Conservation (phyloP, 2,888 invertebrate genomes). For the Megamerina dolium region DNA sequence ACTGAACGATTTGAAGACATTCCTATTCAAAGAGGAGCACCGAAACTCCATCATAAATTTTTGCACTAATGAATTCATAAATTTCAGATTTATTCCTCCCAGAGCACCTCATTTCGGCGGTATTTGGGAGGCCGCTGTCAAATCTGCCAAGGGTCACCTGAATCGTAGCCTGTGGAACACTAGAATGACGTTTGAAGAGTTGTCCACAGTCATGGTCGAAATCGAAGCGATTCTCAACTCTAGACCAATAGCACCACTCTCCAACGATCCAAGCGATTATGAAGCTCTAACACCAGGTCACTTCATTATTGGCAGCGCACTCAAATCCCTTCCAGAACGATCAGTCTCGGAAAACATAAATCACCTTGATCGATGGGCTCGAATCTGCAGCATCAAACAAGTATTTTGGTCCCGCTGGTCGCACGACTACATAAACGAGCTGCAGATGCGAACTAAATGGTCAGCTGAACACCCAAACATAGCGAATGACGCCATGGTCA, state of each 20-base stretch:
- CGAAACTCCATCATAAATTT: conserved; percentile 3
- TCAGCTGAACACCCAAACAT: no score
- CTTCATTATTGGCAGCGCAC: conserved; percentile 2
- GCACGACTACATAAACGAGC: not conserved
- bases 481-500: no score
- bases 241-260: conserved; percentile 11
- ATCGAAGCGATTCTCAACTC: conserved; percentile 18
- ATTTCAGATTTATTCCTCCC: conserved; percentile 6
- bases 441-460: no score
- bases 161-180: conserved; percentile 5
- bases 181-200: conserved; percentile 14
- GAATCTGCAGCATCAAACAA: conserved; percentile 3
- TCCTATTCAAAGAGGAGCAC: conserved; percentile 1
- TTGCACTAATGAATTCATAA: conserved; percentile 10
- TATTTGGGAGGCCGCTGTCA: conserved; percentile 3
- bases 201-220: conserved; percentile 12
- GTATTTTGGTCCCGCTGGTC: conserved; percentile 3
- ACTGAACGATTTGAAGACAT: conserved; percentile 9
- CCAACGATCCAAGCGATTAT: conserved; percentile 1
- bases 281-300: conserved; percentile 1
- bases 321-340: conserved; percentile 1
- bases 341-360: not conserved
- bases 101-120: conserved; percentile 12
- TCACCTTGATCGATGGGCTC: not conserved
- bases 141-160: conserved; percentile 5